These are phyloP conservation scores for Orussus abietinus DNA, from an alignment of 1,140 invertebrate species.

Conservation along the genomic window DNA sequence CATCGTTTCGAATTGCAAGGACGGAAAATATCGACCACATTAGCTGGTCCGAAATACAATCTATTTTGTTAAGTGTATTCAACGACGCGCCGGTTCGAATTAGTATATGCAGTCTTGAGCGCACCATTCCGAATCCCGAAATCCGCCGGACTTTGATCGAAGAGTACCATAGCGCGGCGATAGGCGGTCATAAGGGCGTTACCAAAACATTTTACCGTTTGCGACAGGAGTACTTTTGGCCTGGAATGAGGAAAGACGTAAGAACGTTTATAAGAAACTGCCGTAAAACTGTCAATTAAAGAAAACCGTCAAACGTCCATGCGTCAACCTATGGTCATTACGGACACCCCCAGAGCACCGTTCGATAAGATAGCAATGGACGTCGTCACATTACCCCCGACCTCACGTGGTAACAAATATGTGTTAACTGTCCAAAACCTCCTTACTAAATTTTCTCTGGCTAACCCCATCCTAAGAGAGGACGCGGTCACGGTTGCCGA, in stretches of 20 bases:
- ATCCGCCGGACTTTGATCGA: slow-evolving; percentile 6
- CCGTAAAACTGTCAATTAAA: slow-evolving; percentile 14
- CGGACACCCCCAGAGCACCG: background rate
- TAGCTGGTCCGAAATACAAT: background rate
- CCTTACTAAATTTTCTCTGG: no score
- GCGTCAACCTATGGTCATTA: slow-evolving; percentile 3
- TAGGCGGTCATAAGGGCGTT: slow-evolving; percentile 19
- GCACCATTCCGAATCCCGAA: no score
- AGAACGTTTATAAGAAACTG: slow-evolving; percentile 17
- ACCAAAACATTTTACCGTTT: slow-evolving; percentile 16
- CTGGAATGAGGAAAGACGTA: slow-evolving; percentile 17
- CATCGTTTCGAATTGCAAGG: no score
- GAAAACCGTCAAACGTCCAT: no score
- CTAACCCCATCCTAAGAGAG: no score
- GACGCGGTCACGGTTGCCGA: no score
- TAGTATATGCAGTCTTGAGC: no score
- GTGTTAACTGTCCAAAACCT: no score
- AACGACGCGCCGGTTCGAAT: no score
- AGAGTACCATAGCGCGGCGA: slow-evolving; percentile 11
- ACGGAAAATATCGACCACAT: background rate
- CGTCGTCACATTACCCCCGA: no score
- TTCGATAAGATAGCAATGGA: background rate
- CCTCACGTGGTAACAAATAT: no score
- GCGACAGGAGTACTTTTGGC: slow-evolving; percentile 19
- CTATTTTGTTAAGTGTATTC: no score